Percentiles rank a stretch among this genome's conserved stretches.
phyloP scores from a whole-genome alignment of 1,140 invertebrate species.

The Lucilia sericata region DNA sequence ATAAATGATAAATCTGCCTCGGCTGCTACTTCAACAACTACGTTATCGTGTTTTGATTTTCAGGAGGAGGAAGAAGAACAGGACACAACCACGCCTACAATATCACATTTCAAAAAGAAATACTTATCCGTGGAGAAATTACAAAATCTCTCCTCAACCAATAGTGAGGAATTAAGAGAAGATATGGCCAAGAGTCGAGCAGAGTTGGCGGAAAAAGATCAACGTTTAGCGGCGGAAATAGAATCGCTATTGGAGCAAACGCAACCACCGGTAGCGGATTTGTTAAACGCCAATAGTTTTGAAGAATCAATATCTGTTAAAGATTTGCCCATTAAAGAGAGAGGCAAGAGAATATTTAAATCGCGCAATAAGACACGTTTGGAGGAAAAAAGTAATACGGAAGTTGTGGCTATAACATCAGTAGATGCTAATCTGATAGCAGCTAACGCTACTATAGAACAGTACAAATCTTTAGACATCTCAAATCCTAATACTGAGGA shows the following conservation, averaged over 20 bases:
- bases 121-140: slow-evolving; percentile 48
- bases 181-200: slow-evolving; percentile 28
- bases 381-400: background rate
- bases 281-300: background rate
- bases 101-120: slow-evolving; percentile 50
- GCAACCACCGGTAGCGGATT: slow-evolving; percentile 41
- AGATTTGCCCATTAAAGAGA: slow-evolving; percentile 61
- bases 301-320: slow-evolving; percentile 46
- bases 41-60: slow-evolving; percentile 72
- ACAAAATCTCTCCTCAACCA: background rate
- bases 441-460: background rate
- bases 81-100: slow-evolving; percentile 47
- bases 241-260: slow-evolving; percentile 48
- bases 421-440: background rate
- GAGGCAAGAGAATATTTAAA: slow-evolving; percentile 65
- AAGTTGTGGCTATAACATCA: background rate
- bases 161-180: background rate
- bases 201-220: slow-evolving; percentile 48
- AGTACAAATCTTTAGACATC: background rate
- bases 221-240: slow-evolving; percentile 48
- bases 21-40: background rate
- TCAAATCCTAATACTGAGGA: background rate
- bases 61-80: slow-evolving; percentile 70
- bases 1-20: slow-evolving; percentile 6
- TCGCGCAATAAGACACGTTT: slow-evolving; percentile 53